These are phyloP conservation scores for Podocnemis expansa DNA, from an alignment of 2,113 vertebrate genomes.

Conservation along the genomic window DNA sequence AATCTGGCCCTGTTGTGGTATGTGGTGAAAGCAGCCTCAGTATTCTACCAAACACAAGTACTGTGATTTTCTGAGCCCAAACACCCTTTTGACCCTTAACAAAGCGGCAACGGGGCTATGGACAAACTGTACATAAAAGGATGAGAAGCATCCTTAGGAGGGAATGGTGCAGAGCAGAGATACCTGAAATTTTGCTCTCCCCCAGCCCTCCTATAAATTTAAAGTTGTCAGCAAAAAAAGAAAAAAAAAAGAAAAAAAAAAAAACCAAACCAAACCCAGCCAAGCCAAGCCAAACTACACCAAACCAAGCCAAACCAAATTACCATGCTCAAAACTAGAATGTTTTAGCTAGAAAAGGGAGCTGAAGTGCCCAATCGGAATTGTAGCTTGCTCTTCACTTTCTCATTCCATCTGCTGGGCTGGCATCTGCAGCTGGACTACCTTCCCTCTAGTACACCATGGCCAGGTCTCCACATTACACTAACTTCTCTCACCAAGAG, in stretches of 20 bases:
- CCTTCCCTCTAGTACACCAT: not conserved
- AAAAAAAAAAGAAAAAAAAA: too few species aligned
- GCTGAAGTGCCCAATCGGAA: not conserved
- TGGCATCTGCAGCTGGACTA: not conserved
- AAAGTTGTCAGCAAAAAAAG: not conserved
- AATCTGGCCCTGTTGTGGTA: too few species aligned
- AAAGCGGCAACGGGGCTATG: not conserved
- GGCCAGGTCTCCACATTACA: not conserved
- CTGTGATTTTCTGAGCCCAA: not conserved
- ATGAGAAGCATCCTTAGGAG: not conserved
- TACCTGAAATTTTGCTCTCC: not conserved
- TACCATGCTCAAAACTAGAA: not conserved
- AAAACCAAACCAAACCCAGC: too few species aligned
- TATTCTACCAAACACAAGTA: not conserved
- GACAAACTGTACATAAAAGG: not conserved
- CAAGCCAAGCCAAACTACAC: too few species aligned
- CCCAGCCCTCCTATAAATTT: too few species aligned
- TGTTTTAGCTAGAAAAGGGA: not conserved
- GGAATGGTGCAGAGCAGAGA: not conserved
- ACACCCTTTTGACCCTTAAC: not conserved
- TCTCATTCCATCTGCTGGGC: not conserved
- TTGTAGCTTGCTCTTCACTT: not conserved
- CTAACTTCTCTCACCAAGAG: not conserved
- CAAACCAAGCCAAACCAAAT: too few species aligned
- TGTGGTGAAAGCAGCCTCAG: not conserved